Evolutionary conservation across 2,113 vertebrate species (phyloP), one percentile per base, ranked within the genome.

Genomic region (Pantherophis guttatus): DNA sequence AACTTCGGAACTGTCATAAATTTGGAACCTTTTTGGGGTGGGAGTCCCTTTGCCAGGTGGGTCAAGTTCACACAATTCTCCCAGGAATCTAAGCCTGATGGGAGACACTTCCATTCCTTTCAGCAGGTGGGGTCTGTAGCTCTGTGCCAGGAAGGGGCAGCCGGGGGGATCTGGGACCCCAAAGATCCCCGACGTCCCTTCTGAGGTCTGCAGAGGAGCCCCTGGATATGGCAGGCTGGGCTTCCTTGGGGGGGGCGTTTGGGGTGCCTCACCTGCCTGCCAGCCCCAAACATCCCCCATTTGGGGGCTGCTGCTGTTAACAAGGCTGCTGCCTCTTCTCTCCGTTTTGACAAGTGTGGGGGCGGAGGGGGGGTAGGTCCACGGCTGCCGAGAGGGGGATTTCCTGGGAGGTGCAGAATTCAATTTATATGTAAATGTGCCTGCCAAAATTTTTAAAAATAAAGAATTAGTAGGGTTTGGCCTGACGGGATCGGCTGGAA

Each of bases 381-480:
- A 54, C 1, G 8, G 9, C 70, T 52, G 54, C 58, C 19, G 13
- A 33, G 92, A 48, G 53, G 39, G 2, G 65, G 70, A n/a, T 65
- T 50, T 86, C 39, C 24, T 58, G 92, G 88, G 54, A 86, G 70
- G 65, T 39, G 17, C 26, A 50, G 92, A 93, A 90, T 93, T 33
- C 92, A 93, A 93, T 93, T 88, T 93, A 93, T 93, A 93, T 93
- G 92, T 88, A 93, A 93, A 93, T 93, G 33, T 0, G 19, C 1
- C 17, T 58, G 65, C 92, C 48, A 87, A 52, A 50, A 50, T n/a
- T 58, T 8, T 3, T 8, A 39, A 19, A 50, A 59, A 48, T 26
- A 65, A 53, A 65, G 52, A 85, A 59, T 86, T 93, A 90, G 70
- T 44, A 1, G 29, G 8, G 39, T 50, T 89, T 48, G 70, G 59